Base-by-base conservation (phyloP, 1,140 invertebrate genomes). In the Phenacoccus solenopsis region DNA sequence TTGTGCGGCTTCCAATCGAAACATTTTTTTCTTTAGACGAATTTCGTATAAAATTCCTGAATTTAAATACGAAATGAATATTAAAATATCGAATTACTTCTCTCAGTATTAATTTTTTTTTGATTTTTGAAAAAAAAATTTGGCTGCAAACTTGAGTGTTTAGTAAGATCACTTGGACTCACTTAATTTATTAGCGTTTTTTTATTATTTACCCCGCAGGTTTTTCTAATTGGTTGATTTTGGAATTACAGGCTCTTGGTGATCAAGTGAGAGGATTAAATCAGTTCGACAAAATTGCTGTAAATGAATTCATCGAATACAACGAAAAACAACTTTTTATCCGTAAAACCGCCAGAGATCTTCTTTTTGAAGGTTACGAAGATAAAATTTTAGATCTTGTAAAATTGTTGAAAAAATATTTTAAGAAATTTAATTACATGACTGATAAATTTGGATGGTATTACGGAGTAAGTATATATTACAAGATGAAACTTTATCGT, bases 281-380 rank as follows among this genome's bases (percentile, higher is more conserved):
- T 64, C 22, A 5, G 3, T 49, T 64, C 9, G 59, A 64, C 9
- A 64, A 64, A 64, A 24, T 64, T 5, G 2, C 25, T 3, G 22
- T 64, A 4, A 64, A 64, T 24, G 7, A 27, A 10, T 24, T 64
- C 4, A 3, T 64, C 9, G 5, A 10, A 4, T 64, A 25, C 20
- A 64, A 64, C 21, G 59, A 64, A 25, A 64, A 64, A 25, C 5
- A 3, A 4, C 20, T 27, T 4, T 64, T 24, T 16, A 20, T 64
- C 25, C 9, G 20, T 5, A 25, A 64, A 24, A 64, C 59, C 59
- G 59, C 25, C 4, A 22, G 25, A 25, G 59, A 64, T 16, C 9
- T 64, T 9, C 59, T 64, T 24, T 64, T 64, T 20, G 5, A 64
- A 64, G 71, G 71, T n/a, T 69, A 69, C 24, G 27, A 71, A 1